Percentiles rank a stretch among this genome's conserved stretches.
Evolutionary conservation across 2,888 invertebrate species (phyloP).

Genomic region (Conus canariensis): DNA sequence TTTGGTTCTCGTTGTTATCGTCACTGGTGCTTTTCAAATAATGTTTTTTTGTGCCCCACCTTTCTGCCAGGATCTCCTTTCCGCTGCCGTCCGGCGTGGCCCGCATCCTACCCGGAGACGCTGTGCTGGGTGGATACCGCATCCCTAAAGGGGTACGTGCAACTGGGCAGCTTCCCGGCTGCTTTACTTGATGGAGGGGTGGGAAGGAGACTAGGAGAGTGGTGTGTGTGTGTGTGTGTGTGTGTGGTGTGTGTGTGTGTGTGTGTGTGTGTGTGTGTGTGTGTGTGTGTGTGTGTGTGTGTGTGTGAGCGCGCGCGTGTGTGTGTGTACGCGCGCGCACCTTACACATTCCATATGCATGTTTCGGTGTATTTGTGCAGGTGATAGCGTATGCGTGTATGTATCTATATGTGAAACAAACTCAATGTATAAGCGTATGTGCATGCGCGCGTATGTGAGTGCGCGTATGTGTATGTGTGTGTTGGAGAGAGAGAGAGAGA

Average conservation of each 20-base stretch:
- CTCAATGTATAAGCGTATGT: background rate
- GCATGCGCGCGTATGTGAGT: background rate
- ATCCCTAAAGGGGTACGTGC: slow-evolving; percentile 45
- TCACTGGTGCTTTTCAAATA: too few species aligned
- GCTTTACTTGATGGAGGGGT: too few species aligned
- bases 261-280: background rate
- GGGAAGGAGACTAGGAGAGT: too few species aligned
- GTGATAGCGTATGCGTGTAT: background rate
- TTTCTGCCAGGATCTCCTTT: slow-evolving; percentile 44
- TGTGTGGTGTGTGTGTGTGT: too few species aligned
- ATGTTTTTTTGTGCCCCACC: too few species aligned
- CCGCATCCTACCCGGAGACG: slow-evolving; percentile 53
- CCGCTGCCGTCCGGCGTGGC: slow-evolving; percentile 53
- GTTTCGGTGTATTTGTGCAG: background rate
- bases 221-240: too few species aligned
- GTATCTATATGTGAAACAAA: background rate
- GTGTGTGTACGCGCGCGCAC: too few species aligned
- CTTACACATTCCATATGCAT: background rate
- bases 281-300: background rate
- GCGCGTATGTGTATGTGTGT: slow-evolving; percentile 9
- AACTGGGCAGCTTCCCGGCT: background rate
- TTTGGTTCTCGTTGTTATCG: background rate
- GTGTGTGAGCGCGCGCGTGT: too few species aligned
- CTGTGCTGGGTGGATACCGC: slow-evolving; percentile 48
- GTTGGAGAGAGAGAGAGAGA: background rate